Evolutionary conservation across 2,888 invertebrate species (phyloP).

Genomic region (Bellardia pandia): DNA sequence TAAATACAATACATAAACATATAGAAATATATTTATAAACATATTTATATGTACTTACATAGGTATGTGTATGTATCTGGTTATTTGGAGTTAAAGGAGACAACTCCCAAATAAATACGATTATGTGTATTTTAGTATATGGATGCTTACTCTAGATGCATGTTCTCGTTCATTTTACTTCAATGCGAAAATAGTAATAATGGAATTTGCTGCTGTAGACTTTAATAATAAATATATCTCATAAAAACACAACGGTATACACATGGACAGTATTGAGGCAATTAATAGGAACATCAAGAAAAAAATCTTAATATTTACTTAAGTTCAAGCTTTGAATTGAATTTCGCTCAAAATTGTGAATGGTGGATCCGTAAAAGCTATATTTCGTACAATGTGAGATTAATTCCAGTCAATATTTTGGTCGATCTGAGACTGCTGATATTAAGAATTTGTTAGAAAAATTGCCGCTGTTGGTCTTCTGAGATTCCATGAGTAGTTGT

Average conservation of each 20-base stretch:
- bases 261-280: background rate
- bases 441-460: no score
- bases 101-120: constrained; percentile 67
- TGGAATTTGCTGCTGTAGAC: constrained; percentile 18
- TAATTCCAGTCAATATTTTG: no score
- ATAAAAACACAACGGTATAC: background rate
- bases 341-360: no score
- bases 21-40: background rate
- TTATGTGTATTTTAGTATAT: background rate
- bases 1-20: background rate
- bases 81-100: constrained; percentile 47
- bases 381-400: no score
- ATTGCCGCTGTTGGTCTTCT: no score
- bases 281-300: background rate
- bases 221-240: constrained; percentile 20
- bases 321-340: no score
- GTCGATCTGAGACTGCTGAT: no score
- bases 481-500: no score
- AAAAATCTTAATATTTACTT: no score
- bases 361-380: no score
- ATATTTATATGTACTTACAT: background rate
- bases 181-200: constrained; percentile 16
- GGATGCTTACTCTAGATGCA: background rate
- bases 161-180: constrained; percentile 6
- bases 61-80: constrained; percentile 43